phyloP scores from a whole-genome alignment of 2,797 vertebrate species.

The Lophotriccus pileatus region DNA sequence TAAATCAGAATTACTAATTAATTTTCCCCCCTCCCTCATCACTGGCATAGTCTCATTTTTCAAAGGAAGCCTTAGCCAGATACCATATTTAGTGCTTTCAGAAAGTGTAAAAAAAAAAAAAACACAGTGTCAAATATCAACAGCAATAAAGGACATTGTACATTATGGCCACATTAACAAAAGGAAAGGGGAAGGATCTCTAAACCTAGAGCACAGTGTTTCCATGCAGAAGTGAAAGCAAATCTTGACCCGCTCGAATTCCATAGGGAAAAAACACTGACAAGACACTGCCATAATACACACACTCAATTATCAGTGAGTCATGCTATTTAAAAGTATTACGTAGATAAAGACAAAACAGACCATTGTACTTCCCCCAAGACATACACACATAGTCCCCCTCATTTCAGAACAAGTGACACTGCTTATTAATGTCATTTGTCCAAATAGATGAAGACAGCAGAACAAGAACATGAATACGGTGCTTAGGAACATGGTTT shows the following conservation, averaged over 20 bases:
- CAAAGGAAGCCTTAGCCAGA: not conserved
- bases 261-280: not conserved
- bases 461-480: not conserved
- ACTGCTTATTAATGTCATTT: not conserved
- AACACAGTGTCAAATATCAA: not conserved
- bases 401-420: not conserved
- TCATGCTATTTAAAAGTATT: not conserved
- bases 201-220: not conserved
- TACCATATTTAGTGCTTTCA: not conserved
- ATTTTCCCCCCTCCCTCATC: not conserved
- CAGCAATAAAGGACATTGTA: not conserved
- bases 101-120: not conserved
- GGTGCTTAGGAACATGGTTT: not conserved
- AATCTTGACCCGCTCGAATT: not conserved
- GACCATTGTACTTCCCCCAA: not conserved
- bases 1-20: not conserved
- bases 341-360: not conserved
- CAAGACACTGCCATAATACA: not conserved
- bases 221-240: not conserved
- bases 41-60: not conserved
- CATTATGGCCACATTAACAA: not conserved
- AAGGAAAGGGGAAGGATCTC: not conserved
- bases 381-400: not conserved
- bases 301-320: not conserved
- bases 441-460: not conserved